Conservation (phyloP, 2,888 invertebrate species). For the Eupithecia inturbata region DNA sequence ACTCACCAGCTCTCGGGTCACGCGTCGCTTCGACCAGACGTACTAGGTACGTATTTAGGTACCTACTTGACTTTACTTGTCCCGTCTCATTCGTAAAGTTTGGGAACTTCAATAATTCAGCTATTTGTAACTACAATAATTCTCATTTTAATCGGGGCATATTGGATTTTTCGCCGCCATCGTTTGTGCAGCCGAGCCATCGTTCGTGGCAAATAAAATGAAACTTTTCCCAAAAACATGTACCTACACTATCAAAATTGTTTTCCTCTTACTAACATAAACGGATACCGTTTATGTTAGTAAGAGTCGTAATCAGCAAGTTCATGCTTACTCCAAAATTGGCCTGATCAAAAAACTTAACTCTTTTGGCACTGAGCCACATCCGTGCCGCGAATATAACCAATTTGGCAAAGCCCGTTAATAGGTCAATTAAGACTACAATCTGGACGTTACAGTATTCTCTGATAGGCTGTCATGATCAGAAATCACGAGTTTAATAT, state of each 20-base stretch:
- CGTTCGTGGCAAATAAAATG: neutral
- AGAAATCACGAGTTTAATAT: neutral
- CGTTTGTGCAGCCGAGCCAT: neutral
- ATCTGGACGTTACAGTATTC: slow-evolving; percentile 21
- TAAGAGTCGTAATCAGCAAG: too few species aligned
- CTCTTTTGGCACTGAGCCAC: slow-evolving; percentile 25
- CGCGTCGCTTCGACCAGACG: too few species aligned
- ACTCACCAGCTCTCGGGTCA: too few species aligned
- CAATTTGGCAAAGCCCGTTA: slow-evolving; percentile 52
- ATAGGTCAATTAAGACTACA: slow-evolving; percentile 46
- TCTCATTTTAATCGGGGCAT: too few species aligned
- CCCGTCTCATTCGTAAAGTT: too few species aligned
- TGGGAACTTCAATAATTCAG: too few species aligned
- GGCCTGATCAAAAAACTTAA: slow-evolving; percentile 14
- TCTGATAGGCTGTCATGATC: slow-evolving; percentile 14
- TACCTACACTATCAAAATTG: neutral
- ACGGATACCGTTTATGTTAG: too few species aligned
- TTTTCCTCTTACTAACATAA: neutral
- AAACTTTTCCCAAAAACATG: neutral
- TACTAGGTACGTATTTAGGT: too few species aligned
- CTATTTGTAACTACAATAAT: too few species aligned
- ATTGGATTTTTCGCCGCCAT: neutral
- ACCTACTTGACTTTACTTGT: too few species aligned
- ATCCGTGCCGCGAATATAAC: slow-evolving; percentile 16
- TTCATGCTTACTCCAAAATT: neutral